phyloP scores from a whole-genome alignment of 2,113 vertebrate species.

The Nyctibius bracteatus region DNA sequence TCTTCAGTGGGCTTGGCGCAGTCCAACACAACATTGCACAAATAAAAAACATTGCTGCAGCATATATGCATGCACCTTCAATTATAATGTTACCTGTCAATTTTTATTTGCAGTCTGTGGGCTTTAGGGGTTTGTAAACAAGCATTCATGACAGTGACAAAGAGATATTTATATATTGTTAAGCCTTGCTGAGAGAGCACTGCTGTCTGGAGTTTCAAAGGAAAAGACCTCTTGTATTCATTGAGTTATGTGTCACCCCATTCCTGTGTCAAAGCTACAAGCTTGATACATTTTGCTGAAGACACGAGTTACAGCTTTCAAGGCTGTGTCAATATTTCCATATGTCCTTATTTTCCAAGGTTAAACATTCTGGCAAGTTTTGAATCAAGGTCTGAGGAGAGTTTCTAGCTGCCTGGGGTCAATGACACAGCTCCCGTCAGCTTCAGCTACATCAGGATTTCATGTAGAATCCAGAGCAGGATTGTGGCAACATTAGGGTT shows the following conservation, averaged over 20 bases:
- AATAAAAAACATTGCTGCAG: not conserved
- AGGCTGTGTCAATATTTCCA: constrained; percentile 11
- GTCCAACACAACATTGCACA: not conserved
- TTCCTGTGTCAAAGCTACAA: not conserved
- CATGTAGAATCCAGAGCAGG: not conserved
- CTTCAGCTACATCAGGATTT: not conserved
- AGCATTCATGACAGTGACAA: constrained; percentile 17
- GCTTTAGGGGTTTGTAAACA: constrained; percentile 38
- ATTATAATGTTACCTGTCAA: not conserved
- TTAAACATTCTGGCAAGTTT: constrained; percentile 15
- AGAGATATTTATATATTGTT: constrained; percentile 19
- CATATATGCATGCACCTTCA: not conserved
- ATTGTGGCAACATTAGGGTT: not conserved
- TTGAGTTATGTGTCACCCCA: not conserved
- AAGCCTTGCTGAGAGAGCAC: constrained; percentile 9
- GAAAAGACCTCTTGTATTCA: constrained; percentile 13
- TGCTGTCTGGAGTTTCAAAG: not conserved
- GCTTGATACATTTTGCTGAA: not conserved
- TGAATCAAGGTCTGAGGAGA: not conserved
- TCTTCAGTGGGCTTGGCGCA: not conserved
- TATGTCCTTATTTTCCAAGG: not conserved
- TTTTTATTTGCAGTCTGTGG: constrained; percentile 15
- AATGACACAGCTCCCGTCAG: not conserved
- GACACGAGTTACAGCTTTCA: not conserved
- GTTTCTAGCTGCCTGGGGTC: not conserved